Evolutionary conservation across 2,113 vertebrate species (phyloP), one percentile per base, ranked within the genome.

Genomic region (Prunella fulvescens): DNA sequence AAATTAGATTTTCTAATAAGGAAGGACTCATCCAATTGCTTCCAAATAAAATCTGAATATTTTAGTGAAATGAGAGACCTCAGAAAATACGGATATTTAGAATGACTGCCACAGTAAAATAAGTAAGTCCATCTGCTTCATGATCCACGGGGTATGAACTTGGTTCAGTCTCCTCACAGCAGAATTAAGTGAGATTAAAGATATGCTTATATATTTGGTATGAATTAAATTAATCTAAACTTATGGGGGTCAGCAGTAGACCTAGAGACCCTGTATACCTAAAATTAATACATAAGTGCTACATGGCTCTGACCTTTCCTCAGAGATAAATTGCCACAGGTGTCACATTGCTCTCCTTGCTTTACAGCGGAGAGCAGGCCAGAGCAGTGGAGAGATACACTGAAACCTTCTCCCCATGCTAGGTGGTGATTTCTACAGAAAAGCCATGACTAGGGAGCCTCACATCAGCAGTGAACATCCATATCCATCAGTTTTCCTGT

Each of bases 1-100:
- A 96, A 94, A 96, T 67, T 56, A 87, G 44, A 53, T 93, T 90
- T 86, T 66, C 47, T 83, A 71, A 86, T 66, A 74, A 31, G 11
- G 16, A 77, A 90, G 31, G 28, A 53, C 33, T 33, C 28, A 85
- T 88, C 51, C 60, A 73, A 86, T 83, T 50, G 23, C 7, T 86
- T 86, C 39, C 60, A 77, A 78, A 77, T 51, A 37, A 89, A 90
- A 88, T 58, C n/a, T 58, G 53, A 92, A 69, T 66, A 61, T 76
- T 31, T 77, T 73, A 80, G 35, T 73, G 66, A 90, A 93, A 88
- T 44, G 56, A 54, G 25, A 90, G 35, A 47, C 54, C 53, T 69
- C 45, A 62, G 42, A 84, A 95, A 81, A 82, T 16, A 54, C 0
- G 0, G 12, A 31, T 57, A 83, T 89, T 73, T 73, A 51, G 42